phyloP scores from a whole-genome alignment of 1,140 invertebrate genomes.

The Drosophila pachea region DNA sequence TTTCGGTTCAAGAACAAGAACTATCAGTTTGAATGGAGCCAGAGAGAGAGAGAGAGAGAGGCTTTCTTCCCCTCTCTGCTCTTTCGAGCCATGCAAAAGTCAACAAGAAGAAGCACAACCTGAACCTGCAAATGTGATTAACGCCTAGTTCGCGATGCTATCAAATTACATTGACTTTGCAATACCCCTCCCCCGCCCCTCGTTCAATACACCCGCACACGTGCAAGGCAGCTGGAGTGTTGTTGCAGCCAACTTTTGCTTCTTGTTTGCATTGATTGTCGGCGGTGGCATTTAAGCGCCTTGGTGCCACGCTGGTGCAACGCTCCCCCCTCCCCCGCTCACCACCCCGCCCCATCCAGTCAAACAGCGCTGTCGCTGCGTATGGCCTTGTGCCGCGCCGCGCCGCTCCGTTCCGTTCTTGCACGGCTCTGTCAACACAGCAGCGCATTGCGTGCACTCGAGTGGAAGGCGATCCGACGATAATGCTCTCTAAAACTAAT shows the following conservation, averaged over 20 bases:
- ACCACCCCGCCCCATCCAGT: neutral
- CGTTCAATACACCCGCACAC: conserved; percentile 9
- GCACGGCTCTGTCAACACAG: conserved; percentile 2
- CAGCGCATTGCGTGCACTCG: conserved; percentile 58
- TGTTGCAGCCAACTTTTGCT: conserved; percentile 36
- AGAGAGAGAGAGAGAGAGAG: neutral
- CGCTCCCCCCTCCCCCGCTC: conserved; percentile 15
- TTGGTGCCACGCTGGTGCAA: conserved; percentile 44
- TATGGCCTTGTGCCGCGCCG: conserved; percentile 38
- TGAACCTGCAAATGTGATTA: conserved; percentile 72
- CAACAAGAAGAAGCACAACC: conserved; percentile 44
- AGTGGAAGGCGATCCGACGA: conserved; percentile 75
- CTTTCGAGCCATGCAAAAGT: conserved; percentile 61
- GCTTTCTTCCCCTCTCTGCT: conserved; percentile 25
- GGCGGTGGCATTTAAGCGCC: conserved; percentile 73
- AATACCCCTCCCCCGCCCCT: conserved; percentile 1
- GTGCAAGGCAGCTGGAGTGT: conserved; percentile 28
- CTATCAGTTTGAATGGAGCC: neutral
- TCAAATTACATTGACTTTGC: conserved; percentile 65
- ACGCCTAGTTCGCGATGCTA: conserved; percentile 67
- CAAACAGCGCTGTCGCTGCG: conserved; percentile 15
- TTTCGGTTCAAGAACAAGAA: too few species aligned
- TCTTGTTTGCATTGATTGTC: conserved; percentile 72
- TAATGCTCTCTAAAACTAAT: conserved; percentile 78
- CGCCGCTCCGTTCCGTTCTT: conserved; percentile 29